phyloP scores from a whole-genome alignment of 2,797 vertebrate genomes.

The Chiloscyllium punctatum region DNA sequence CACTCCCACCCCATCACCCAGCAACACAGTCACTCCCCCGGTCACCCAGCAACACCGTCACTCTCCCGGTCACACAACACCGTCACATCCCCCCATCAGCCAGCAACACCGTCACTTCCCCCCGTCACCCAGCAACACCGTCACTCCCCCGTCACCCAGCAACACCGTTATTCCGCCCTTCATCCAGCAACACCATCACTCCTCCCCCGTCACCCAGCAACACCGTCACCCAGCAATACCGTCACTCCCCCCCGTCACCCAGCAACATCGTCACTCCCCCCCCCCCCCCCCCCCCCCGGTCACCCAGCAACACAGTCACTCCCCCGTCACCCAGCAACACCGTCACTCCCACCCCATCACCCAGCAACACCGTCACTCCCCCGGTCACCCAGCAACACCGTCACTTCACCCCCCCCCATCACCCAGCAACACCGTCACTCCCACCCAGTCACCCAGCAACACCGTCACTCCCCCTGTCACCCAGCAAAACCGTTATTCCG shows the following conservation, averaged over 20 bases:
- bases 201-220: too few relatives aligned
- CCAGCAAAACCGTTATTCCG: too few relatives aligned
- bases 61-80: not conserved
- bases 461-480: too few relatives aligned
- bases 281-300: not conserved
- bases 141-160: too few relatives aligned
- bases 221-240: not conserved
- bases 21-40: not conserved
- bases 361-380: not conserved
- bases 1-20: too few relatives aligned
- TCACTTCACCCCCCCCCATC: too few relatives aligned
- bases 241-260: not conserved
- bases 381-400: not conserved
- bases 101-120: too few relatives aligned
- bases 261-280: not conserved
- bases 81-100: too few relatives aligned
- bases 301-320: not conserved
- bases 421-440: not conserved
- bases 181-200: too few relatives aligned
- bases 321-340: not conserved
- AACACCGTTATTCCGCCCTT: not conserved
- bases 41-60: not conserved
- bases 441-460: not conserved
- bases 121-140: too few relatives aligned
- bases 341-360: not conserved